Evolutionary conservation across 2,797 vertebrate genomes (phyloP).

Genomic region (Sylvia borin): DNA sequence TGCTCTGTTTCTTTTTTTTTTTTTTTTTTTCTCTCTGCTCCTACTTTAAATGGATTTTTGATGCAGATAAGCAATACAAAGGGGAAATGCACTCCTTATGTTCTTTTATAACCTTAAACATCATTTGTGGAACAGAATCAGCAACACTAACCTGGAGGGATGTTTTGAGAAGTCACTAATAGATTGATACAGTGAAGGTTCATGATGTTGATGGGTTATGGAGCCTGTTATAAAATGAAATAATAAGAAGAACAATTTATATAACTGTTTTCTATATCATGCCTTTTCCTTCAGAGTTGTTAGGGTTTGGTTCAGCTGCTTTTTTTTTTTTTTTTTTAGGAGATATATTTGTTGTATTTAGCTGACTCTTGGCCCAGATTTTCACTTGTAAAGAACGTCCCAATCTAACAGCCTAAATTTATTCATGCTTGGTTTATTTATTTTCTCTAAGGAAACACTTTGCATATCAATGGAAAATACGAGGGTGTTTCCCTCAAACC

Average conservation of each 20-base stretch:
- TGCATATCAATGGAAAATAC: constrained; percentile 11
- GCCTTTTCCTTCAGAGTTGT: not conserved
- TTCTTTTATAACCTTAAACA: not conserved
- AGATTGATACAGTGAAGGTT: not conserved
- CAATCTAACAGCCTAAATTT: not conserved
- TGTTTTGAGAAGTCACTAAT: not conserved
- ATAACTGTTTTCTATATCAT: not conserved
- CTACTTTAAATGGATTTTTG: not conserved
- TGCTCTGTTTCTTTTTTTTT: not conserved
- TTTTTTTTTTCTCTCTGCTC: not conserved
- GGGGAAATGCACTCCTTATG: not conserved
- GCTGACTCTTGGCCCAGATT: not conserved
- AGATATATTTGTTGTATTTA: not conserved
- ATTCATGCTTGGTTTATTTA: constrained; percentile 30
- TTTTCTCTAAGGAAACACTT: constrained; percentile 37
- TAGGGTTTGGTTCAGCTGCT: not conserved
- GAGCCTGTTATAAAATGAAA: not conserved
- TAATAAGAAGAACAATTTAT: not conserved
- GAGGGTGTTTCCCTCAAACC: not conserved
- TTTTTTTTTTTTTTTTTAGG: not conserved
- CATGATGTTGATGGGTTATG: not conserved
- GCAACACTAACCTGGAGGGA: not conserved
- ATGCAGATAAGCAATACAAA: not conserved
- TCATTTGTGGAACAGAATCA: not conserved
- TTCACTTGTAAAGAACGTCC: not conserved